These are phyloP conservation scores for Cyclina sinensis DNA, from an alignment of 1,140 invertebrate genomes.

Conservation along the genomic window DNA sequence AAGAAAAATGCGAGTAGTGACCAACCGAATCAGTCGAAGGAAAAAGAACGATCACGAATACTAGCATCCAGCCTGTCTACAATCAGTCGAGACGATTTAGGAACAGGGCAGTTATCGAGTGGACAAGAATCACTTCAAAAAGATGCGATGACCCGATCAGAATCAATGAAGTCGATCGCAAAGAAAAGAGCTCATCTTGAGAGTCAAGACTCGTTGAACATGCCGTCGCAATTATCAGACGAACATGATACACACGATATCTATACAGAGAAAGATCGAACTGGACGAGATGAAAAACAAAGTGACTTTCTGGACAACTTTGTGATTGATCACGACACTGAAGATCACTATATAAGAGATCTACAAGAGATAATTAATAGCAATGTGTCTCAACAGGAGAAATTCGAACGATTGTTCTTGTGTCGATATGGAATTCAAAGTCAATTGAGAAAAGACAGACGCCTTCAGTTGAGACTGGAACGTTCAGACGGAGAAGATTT, in stretches of 20 bases:
- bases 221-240: too few species aligned
- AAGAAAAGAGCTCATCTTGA: too few species aligned
- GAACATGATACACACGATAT: too few species aligned
- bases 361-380: background rate
- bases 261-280: background rate
- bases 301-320: background rate
- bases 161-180: too few species aligned
- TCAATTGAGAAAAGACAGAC: background rate
- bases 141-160: too few species aligned
- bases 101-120: too few species aligned
- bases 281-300: background rate
- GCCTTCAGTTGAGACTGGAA: background rate
- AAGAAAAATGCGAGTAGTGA: too few species aligned
- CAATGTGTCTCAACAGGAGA: background rate
- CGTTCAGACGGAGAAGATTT: background rate
- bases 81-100: too few species aligned
- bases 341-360: too few species aligned
- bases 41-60: background rate
- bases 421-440: background rate
- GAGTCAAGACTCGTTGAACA: too few species aligned
- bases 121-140: too few species aligned
- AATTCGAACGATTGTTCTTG: background rate
- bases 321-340: background rate
- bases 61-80: background rate
- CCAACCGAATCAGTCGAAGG: background rate